These are phyloP conservation scores for Ochotona curzoniae DNA, from an alignment of 2,113 vertebrate genomes.

Conservation along the genomic window DNA sequence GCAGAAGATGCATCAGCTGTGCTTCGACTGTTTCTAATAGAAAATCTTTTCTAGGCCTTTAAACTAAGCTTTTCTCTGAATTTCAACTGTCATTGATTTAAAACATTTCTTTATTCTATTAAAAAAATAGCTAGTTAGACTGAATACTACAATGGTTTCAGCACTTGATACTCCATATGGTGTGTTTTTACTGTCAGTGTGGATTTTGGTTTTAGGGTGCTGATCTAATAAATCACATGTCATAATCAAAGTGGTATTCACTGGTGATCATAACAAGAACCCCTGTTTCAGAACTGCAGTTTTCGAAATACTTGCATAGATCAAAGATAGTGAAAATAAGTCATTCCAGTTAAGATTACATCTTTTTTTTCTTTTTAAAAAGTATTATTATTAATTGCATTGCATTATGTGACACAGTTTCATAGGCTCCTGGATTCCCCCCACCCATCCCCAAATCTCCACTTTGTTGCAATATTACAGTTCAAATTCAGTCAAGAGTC, in stretches of 20 bases:
- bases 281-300: background rate
- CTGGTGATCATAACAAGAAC: background rate
- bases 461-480: no score
- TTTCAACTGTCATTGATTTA: conserved; percentile 19
- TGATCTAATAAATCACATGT: conserved; percentile 31
- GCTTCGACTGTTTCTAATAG: background rate
- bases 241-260: conserved; percentile 46
- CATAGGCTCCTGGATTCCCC: no score
- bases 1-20: background rate
- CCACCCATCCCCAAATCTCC: no score
- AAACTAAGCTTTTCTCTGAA: background rate
- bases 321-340: conserved; percentile 61
- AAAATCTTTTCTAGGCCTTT: background rate
- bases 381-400: no score
- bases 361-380: no score
- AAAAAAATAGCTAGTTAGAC: conserved; percentile 18
- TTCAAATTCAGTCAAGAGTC: no score
- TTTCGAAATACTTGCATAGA: background rate
- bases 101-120: conserved; percentile 21
- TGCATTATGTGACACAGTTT: no score
- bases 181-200: conserved; percentile 55
- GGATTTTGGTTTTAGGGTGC: conserved; percentile 52
- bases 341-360: background rate
- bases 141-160: conserved; percentile 11
- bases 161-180: background rate